A percentile compares a stretch with the other conserved stretches of the same genome.
Evolutionary conservation across 2,113 vertebrate genomes (phyloP).

Genomic region (Cryptomyrus ogoouensis): DNA sequence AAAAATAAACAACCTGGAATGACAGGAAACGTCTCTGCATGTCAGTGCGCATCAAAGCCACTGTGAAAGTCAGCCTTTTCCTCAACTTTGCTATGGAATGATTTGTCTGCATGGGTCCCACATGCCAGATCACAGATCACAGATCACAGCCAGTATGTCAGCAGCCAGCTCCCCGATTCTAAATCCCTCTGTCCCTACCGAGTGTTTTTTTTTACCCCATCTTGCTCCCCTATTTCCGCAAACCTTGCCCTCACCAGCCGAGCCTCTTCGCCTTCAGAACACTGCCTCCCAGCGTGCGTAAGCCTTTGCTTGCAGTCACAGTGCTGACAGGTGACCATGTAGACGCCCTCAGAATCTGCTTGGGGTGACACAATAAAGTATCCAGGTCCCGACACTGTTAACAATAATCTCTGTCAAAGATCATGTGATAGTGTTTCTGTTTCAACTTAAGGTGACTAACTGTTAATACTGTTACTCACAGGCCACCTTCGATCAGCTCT

Average conservation of each 20-base stretch:
- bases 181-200: not conserved
- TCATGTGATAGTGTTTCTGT: not conserved
- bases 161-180: not conserved
- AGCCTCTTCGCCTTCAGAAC: not conserved
- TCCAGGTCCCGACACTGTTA: not conserved
- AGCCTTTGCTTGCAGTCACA: not conserved
- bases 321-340: not conserved
- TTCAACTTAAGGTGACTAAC: not conserved
- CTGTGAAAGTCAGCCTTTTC: not conserved
- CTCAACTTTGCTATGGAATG: not conserved
- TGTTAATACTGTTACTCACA: not conserved
- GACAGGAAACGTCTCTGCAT: not conserved
- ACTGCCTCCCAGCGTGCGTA: not conserved
- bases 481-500: rapidly evolving
- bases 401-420: not conserved
- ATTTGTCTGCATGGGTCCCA: not conserved
- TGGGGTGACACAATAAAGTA: not conserved
- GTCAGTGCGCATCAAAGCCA: not conserved
- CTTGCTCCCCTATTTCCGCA: not conserved
- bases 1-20: not conserved
- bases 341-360: not conserved
- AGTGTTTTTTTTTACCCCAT: not conserved
- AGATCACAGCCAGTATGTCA: not conserved
- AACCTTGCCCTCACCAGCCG: not conserved
- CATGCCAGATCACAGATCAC: not conserved